Percentiles rank a stretch among this genome's conserved stretches.
Conservation (phyloP, 2,113 vertebrate species). For the Pyxicephalus adspersus region DNA sequence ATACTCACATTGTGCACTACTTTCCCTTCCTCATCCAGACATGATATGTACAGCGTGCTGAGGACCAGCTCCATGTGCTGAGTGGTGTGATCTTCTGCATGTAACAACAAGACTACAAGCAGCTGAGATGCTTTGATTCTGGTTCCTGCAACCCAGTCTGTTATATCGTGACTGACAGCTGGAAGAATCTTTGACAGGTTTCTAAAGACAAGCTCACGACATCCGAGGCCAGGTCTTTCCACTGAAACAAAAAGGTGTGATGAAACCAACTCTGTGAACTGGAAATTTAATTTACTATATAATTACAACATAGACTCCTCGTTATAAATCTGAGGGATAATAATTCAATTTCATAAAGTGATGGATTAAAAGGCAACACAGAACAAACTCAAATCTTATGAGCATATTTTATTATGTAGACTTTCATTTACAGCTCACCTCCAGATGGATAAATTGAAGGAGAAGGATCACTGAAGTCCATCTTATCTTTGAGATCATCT, state of each 20-base stretch:
- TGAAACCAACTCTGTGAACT: too few species aligned
- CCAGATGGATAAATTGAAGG: constrained; percentile 80
- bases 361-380: too few species aligned
- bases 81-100: constrained; percentile 87
- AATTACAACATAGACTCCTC: too few species aligned
- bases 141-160: constrained; percentile 88
- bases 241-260: constrained; percentile 37
- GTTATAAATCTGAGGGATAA: too few species aligned
- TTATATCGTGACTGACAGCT: constrained; percentile 80
- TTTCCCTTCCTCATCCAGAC: constrained; percentile 74
- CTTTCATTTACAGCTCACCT: constrained; percentile 71
- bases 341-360: too few species aligned
- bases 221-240: constrained; percentile 85
- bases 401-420: too few species aligned
- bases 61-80: constrained; percentile 89
- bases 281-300: too few species aligned
- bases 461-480: constrained; percentile 79
- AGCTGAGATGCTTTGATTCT: constrained; percentile 86
- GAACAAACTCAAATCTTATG: too few species aligned
- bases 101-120: constrained; percentile 79
- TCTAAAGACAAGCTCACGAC: constrained; percentile 89
- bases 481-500: constrained; percentile 92
- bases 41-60: constrained; percentile 77
- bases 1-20: constrained; percentile 83
- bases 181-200: constrained; percentile 88